Evolutionary conservation across 2,888 invertebrate species (phyloP).

Genomic region (Ectropis crepuscularia): DNA sequence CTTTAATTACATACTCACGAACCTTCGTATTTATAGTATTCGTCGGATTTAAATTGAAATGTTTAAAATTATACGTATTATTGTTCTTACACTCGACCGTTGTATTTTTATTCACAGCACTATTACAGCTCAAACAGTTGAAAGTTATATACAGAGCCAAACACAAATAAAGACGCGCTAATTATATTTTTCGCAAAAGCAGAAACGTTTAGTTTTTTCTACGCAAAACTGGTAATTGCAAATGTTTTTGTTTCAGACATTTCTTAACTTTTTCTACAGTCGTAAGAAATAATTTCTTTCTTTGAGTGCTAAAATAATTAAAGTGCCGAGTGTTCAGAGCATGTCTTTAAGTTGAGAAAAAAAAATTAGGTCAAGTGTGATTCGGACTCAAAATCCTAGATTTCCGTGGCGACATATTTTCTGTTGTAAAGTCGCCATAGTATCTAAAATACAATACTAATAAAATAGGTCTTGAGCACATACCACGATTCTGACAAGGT

Average conservation of each 20-base stretch:
- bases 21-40: too few relatives aligned
- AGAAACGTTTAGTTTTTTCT: neutral
- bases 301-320: constrained; percentile 17
- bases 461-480: too few relatives aligned
- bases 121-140: constrained; percentile 4
- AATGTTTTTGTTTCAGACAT: constrained; percentile 15
- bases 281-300: constrained; percentile 17
- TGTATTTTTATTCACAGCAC: neutral
- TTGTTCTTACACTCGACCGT: too few relatives aligned
- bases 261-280: constrained; percentile 10
- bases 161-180: constrained; percentile 7
- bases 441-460: too few relatives aligned
- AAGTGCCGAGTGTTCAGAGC: constrained; percentile 28
- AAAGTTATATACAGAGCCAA: constrained; percentile 5
- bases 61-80: too few relatives aligned
- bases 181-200: constrained; percentile 11
- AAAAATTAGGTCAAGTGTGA: constrained; percentile 30
- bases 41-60: too few relatives aligned
- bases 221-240: constrained; percentile 11
- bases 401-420: too few relatives aligned
- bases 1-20: too few relatives aligned
- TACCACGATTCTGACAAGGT: too few relatives aligned
- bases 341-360: constrained; percentile 33
- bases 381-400: too few relatives aligned
- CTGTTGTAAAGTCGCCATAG: too few relatives aligned